phyloP scores from a whole-genome alignment of 37 sponge, comb jelly and placozoan species.

The Aphrocallistes beatrix region DNA sequence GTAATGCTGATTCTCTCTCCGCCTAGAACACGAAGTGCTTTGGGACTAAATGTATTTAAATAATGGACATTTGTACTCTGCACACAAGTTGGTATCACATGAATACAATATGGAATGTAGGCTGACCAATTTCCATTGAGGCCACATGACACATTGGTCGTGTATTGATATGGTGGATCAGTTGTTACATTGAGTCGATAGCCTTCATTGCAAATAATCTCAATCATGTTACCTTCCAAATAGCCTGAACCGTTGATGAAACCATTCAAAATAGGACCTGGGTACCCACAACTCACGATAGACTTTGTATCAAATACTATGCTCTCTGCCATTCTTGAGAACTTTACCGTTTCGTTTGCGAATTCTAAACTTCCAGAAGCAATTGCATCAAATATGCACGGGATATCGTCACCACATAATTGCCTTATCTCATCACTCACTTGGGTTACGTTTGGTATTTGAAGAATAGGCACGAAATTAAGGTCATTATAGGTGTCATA shows the following conservation, averaged over 20 bases:
- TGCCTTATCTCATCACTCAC: neutral
- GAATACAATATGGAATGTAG: too few species aligned
- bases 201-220: neutral
- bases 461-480: neutral
- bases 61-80: too few species aligned
- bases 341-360: neutral
- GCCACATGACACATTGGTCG: too few species aligned
- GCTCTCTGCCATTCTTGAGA: neutral
- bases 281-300: neutral
- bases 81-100: too few species aligned
- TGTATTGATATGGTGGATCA: too few species aligned
- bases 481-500: neutral
- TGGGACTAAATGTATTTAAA: too few species aligned
- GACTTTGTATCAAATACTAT: neutral
- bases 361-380: neutral
- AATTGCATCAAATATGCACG: neutral
- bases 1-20: neutral
- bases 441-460: neutral
- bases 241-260: neutral
- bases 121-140: too few species aligned
- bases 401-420: neutral
- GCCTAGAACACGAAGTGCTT: too few species aligned
- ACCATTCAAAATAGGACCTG: neutral
- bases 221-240: neutral
- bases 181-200: neutral